Evolutionary conservation across 2,888 invertebrate species (phyloP).

Genomic region (Griposia aprilina): DNA sequence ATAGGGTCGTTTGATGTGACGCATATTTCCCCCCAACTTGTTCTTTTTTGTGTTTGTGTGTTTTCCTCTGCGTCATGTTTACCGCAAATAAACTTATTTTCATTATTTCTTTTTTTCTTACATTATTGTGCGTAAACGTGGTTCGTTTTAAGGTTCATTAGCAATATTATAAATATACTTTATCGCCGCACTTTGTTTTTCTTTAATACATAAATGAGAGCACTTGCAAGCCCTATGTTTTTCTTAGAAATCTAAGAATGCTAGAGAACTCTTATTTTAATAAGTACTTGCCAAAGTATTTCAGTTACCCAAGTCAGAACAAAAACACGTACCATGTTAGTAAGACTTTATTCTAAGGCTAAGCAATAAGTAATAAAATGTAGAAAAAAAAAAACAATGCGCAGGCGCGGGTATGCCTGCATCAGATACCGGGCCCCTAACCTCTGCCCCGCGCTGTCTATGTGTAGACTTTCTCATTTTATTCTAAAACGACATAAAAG

Average conservation of each 20-base stretch:
- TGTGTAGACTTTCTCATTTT: conserved; percentile 42
- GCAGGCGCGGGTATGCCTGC: conserved; percentile 34
- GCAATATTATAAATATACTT: not conserved
- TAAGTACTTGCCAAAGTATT: not conserved
- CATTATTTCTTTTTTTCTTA: too few relatives aligned
- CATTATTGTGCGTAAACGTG: too few relatives aligned
- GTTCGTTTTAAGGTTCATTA: too few relatives aligned
- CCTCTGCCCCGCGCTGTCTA: conserved; percentile 41
- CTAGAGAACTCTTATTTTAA: not conserved
- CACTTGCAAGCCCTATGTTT: not conserved
- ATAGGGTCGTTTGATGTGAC: too few relatives aligned
- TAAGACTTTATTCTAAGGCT: conserved; percentile 36
- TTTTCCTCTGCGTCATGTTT: too few relatives aligned
- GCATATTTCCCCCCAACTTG: too few relatives aligned
- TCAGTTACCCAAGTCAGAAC: not conserved
- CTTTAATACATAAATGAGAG: too few relatives aligned
- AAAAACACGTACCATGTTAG: not conserved
- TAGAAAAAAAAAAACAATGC: conserved; percentile 51
- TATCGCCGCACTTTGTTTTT: not conserved
- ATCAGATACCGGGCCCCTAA: conserved; percentile 62
- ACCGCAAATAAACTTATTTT: too few relatives aligned
- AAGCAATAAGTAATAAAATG: conserved; percentile 48
- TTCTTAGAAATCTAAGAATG: not conserved
- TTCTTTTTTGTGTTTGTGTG: too few relatives aligned
- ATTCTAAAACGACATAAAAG: conserved; percentile 45